phyloP scores from a whole-genome alignment of 2,113 vertebrate genomes.

The Menura novaehollandiae region DNA sequence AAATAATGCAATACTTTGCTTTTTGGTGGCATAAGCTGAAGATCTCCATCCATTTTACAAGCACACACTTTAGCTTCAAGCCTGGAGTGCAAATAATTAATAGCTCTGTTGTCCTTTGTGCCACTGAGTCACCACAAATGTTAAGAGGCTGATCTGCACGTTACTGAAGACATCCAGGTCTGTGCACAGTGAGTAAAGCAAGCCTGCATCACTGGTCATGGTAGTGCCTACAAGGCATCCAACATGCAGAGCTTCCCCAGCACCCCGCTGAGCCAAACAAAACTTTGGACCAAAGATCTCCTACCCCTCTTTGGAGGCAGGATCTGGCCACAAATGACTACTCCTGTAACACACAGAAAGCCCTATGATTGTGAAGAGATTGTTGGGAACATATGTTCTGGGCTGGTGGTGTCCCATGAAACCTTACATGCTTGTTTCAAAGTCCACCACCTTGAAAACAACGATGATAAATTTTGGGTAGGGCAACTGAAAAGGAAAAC shows the following conservation, averaged over 20 bases:
- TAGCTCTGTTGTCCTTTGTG: neutral
- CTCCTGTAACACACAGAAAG: neutral
- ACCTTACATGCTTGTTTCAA: neutral
- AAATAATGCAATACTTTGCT: neutral
- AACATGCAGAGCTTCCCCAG: neutral
- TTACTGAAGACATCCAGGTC: neutral
- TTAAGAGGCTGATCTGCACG: neutral
- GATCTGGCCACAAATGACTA: neutral
- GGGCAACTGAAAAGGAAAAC: neutral
- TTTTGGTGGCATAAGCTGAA: neutral
- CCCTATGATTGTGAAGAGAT: neutral
- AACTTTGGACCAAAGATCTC: neutral
- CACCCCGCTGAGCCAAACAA: neutral
- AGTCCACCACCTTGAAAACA: neutral
- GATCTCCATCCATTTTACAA: neutral
- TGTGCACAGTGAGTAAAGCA: neutral
- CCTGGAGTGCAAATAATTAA: neutral
- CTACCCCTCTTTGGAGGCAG: neutral
- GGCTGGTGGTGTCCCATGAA: neutral
- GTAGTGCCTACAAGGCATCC: neutral
- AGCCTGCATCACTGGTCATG: rapidly evolving
- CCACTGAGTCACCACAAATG: neutral
- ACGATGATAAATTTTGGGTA: neutral
- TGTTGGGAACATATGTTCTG: rapidly evolving
- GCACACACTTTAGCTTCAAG: neutral